Evolutionary conservation across 2,113 vertebrate genomes (phyloP).

Genomic region (Toxotes jaculatrix): DNA sequence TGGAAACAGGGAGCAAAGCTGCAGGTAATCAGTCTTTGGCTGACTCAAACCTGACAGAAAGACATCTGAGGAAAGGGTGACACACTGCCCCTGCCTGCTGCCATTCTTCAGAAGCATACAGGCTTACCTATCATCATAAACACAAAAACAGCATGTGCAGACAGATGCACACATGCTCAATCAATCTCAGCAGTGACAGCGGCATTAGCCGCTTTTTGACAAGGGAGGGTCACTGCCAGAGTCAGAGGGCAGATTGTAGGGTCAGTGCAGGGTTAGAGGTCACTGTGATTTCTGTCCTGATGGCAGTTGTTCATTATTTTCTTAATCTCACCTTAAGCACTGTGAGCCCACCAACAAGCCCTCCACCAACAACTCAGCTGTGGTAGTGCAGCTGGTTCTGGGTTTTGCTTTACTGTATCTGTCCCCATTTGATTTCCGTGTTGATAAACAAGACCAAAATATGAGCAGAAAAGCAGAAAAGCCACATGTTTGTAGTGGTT

Average conservation of each 20-base stretch:
- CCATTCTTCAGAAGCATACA: not conserved
- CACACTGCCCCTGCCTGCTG: not conserved
- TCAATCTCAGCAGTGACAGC: slow-evolving; percentile 27
- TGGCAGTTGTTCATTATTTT: slow-evolving; percentile 44
- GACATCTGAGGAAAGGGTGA: slow-evolving; percentile 22
- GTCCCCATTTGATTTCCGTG: not conserved
- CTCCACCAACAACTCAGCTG: not conserved
- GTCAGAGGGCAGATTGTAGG: slow-evolving; percentile 66
- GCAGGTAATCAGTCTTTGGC: slow-evolving; percentile 60
- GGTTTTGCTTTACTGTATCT: not conserved
- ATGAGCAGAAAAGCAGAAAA: not conserved
- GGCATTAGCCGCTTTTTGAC: slow-evolving; percentile 51
- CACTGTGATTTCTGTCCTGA: slow-evolving; percentile 53
- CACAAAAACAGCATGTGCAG: not conserved
- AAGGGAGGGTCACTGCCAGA: slow-evolving; percentile 41
- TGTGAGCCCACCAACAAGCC: not conserved
- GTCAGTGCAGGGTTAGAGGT: slow-evolving; percentile 63
- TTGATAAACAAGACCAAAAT: not conserved
- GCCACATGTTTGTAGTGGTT: slow-evolving; percentile 10
- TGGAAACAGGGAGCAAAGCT: slow-evolving; percentile 47
- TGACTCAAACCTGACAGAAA: slow-evolving; percentile 46
- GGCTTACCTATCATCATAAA: slow-evolving; percentile 13
- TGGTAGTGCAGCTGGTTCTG: not conserved
- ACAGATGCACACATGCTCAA: not conserved
- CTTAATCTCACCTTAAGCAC: slow-evolving; percentile 21